These are phyloP conservation scores for Drosophila rellima DNA, from an alignment of 2,888 invertebrate species.

Conservation along the genomic window DNA sequence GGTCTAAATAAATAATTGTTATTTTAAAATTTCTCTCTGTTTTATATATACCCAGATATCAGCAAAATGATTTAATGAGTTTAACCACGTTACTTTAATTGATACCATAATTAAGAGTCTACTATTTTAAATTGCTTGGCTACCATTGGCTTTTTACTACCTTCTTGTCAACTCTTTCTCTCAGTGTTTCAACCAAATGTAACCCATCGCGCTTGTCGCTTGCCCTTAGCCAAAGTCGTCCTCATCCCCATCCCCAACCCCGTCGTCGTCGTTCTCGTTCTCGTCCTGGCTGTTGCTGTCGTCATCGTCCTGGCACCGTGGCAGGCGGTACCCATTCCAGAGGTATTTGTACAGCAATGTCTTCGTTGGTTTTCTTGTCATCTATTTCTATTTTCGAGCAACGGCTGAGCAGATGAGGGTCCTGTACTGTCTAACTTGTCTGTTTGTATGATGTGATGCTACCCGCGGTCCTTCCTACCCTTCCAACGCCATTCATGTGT, in stretches of 20 bases:
- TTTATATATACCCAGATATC: no score
- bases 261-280: background rate
- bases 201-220: constrained; percentile 73
- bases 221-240: constrained; percentile 80
- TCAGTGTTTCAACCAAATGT: constrained; percentile 53
- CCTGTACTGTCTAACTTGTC: constrained; percentile 81
- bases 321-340: constrained; percentile 25
- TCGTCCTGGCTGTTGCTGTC: constrained; percentile 8
- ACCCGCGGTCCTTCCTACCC: constrained; percentile 32
- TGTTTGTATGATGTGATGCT: constrained; percentile 77
- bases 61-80: background rate
- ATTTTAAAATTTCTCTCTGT: no score
- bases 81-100: background rate
- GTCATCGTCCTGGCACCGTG: constrained; percentile 18
- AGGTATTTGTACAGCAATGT: constrained; percentile 50
- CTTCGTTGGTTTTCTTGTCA: constrained; percentile 80
- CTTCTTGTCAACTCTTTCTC: constrained; percentile 23
- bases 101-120: background rate
- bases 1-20: no score
- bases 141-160: background rate
- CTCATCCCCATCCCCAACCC: constrained; percentile 12
- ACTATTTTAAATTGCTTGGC: background rate
- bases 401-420: constrained; percentile 79
- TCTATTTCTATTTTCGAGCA: constrained; percentile 78
- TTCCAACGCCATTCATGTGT: constrained; percentile 68